These are phyloP conservation scores for Astyanax mexicanus DNA, from an alignment of 2,797 vertebrate species.

Conservation along the genomic window DNA sequence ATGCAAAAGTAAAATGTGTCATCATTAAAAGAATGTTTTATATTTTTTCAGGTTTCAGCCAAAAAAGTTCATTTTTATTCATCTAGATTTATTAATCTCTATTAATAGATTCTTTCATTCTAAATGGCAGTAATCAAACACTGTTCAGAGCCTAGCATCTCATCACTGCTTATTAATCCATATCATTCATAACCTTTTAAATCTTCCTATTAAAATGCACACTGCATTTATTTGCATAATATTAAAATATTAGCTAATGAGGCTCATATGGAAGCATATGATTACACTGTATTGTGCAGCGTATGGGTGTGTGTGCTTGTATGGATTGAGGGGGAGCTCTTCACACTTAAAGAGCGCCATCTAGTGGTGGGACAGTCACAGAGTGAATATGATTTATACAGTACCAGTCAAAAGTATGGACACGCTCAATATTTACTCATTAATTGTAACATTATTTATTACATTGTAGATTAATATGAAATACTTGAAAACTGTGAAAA, in stretches of 20 bases:
- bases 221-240: slow-evolving; percentile 5
- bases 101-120: not conserved
- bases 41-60: no score
- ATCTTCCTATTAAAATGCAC: not conserved
- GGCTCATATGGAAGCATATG: slow-evolving; percentile 3
- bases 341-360: slow-evolving; percentile 12
- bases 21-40: no score
- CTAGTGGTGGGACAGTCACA: slow-evolving; percentile 18
- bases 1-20: no score
- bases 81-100: not conserved
- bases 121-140: no score
- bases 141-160: not conserved
- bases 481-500: no score
- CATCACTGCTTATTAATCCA: slow-evolving; percentile 7
- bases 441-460: no score
- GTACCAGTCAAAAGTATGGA: no score
- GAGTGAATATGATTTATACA: no score
- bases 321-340: not conserved
- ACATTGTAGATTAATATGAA: no score
- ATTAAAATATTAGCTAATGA: not conserved
- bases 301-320: not conserved
- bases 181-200: slow-evolving; percentile 6
- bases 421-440: no score
- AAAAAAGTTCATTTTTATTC: no score
- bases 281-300: not conserved